Base-by-base conservation (phyloP, 2,888 invertebrate species). In the Diarsia rubi region DNA sequence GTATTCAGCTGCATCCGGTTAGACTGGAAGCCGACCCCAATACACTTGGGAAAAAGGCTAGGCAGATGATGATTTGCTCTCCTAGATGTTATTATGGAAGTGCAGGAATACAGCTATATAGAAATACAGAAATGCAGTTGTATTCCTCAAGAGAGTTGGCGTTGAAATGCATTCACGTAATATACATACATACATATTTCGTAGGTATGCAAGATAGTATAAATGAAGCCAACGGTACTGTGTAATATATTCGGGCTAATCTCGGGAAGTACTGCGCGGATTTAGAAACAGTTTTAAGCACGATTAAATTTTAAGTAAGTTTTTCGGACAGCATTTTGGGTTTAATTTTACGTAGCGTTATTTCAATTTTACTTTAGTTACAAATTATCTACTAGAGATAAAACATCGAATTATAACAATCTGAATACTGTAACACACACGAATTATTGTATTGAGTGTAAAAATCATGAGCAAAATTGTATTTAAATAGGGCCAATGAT, bases 211-310 rank as follows among this genome's bases (percentile, higher is more conserved):
- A 64, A 70, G 66, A 67, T 72, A 75, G 65, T 52, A 60, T 71
- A 60, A 70, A 69, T 12, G 67, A 63, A 80, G 81, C 45, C 54
- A 60, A 70, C 69, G 60, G 66, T 47, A 44, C 44, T 65, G 27
- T 73, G 69, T 64, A 81, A 83, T 79, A 83, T 79, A 79, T 81
- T 79, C 72, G 62, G 49, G 75, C 59, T 83, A 80, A 80, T 80
- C 84, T 82, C 21, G 66, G 42, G 64, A 83, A 83, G 69, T 62
- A 64, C 54, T 72, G 62, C n/a, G 19, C 31, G 69, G 75, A 83
- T 84, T 75, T 64, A 64, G 60, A 69, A 75, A 73, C 67, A 69
- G 70, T 82, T 75, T 82, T 67, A 54, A 62, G 31, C 45, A 27
- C 49, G 21, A 42, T 24, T 69, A 31, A 31, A 59, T 59, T 31